phyloP scores from a whole-genome alignment of 2,888 invertebrate genomes.

The Capitulum mitella region DNA sequence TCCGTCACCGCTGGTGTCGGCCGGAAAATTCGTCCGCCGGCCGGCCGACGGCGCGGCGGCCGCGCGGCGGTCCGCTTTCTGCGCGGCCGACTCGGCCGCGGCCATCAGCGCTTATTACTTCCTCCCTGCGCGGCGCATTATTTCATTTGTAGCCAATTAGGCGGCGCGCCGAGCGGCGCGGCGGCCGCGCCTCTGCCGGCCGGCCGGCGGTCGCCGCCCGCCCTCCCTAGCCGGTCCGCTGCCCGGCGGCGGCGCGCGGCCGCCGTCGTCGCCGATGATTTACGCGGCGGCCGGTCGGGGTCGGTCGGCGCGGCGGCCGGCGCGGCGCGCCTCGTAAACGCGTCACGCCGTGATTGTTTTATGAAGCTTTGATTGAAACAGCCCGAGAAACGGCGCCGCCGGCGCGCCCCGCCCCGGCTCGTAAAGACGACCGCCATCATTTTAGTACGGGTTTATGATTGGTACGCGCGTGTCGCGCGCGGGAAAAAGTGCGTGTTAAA shows the following conservation, averaged over 20 bases:
- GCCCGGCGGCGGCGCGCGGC: neutral
- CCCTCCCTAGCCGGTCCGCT: too few relatives aligned
- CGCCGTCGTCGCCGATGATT: too few relatives aligned
- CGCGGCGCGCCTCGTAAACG: neutral
- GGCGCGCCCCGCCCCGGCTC: neutral
- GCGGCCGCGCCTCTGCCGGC: neutral
- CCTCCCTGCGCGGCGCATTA: neutral
- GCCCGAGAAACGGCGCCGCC: neutral
- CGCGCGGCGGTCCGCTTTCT: conserved; percentile 3
- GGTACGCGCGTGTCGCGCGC: neutral
- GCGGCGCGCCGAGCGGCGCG: neutral
- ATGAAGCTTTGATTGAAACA: conserved; percentile 19
- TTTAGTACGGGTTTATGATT: neutral
- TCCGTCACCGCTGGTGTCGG: neutral
- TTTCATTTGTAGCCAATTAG: conserved; percentile 25
- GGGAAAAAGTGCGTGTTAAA: neutral
- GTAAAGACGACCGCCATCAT: neutral
- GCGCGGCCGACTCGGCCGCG: neutral
- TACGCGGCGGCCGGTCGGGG: neutral
- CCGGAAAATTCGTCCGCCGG: neutral
- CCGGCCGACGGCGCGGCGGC: neutral
- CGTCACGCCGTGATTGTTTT: conserved; percentile 9
- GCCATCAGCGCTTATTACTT: conserved; percentile 15
- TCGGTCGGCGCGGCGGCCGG: neutral
- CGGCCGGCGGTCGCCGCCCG: neutral